phyloP scores from a whole-genome alignment of 1,140 invertebrate genomes.

The Epicauta chinensis region DNA sequence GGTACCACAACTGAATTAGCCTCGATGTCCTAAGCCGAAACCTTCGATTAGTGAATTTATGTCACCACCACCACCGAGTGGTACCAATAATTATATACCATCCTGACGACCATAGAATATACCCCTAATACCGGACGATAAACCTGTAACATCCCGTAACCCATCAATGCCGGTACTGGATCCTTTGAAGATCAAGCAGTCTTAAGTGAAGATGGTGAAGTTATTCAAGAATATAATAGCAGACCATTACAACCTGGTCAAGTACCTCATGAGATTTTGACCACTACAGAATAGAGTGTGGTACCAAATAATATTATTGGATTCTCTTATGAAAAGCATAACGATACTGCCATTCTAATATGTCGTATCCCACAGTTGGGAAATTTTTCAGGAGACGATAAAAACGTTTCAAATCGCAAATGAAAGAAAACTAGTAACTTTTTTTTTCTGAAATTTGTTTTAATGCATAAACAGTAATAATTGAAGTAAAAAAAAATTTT shows the following conservation, averaged over 20 bases:
- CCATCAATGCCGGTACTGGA: not conserved
- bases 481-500: too few species aligned
- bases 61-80: constrained; percentile 21
- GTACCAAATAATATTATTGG: constrained; percentile 5
- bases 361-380: too few species aligned
- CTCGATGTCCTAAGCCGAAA: constrained; percentile 20
- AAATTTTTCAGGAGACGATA: too few species aligned
- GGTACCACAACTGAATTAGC: constrained; percentile 15
- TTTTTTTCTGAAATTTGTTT: too few species aligned
- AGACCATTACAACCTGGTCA: constrained; percentile 44
- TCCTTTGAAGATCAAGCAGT: not conserved
- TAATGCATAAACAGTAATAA: too few species aligned
- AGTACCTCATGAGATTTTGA: constrained; percentile 40
- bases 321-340: constrained; percentile 5
- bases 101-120: constrained; percentile 7
- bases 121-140: constrained; percentile 9
- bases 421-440: too few species aligned
- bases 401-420: too few species aligned
- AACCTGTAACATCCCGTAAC: constrained; percentile 1
- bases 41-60: constrained; percentile 28
- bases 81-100: constrained; percentile 3
- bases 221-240: constrained; percentile 45
- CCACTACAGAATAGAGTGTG: constrained; percentile 11
- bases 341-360: too few species aligned
- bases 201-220: constrained; percentile 43